These are phyloP conservation scores for Sciaenops ocellatus DNA, from an alignment of 2,797 vertebrate species.

Conservation along the genomic window DNA sequence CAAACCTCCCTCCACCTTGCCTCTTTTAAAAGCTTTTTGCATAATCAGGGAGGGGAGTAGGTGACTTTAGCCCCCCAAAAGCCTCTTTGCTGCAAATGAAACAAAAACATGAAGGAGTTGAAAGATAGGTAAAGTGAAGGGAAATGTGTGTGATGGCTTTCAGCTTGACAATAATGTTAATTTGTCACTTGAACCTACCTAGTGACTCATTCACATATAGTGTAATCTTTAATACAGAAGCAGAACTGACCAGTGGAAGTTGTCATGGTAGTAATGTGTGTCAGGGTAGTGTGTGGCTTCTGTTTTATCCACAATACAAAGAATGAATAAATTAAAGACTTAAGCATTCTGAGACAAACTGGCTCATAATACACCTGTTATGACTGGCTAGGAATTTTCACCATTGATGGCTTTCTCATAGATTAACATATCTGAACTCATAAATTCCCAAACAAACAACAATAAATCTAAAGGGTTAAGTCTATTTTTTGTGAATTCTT, in stretches of 20 bases:
- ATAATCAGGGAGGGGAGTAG: slow-evolving; percentile 82
- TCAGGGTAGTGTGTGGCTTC: neutral
- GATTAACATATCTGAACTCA: no score
- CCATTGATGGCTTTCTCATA: neutral
- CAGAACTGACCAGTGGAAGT: neutral
- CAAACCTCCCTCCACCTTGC: slow-evolving; percentile 76
- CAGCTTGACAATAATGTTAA: slow-evolving; percentile 29
- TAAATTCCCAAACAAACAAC: neutral
- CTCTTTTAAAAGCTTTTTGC: slow-evolving; percentile 83
- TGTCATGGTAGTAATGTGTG: neutral
- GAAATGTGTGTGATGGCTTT: slow-evolving; percentile 24
- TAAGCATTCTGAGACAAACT: neutral
- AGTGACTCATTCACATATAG: neutral
- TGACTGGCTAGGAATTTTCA: neutral
- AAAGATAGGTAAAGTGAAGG: slow-evolving; percentile 50
- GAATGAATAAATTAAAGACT: neutral
- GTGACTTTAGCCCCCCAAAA: slow-evolving; percentile 63
- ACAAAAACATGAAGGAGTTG: slow-evolving; percentile 58
- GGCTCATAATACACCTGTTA: slow-evolving; percentile 1
- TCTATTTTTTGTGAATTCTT: neutral
- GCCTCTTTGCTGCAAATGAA: slow-evolving; percentile 63
- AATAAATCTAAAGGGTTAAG: no score
- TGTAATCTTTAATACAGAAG: slow-evolving; percentile 7
- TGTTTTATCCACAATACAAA: neutral
- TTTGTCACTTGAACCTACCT: slow-evolving; percentile 21